Evolutionary conservation across 2,888 invertebrate species (phyloP), one percentile per base, ranked within the genome.

Genomic region (Phytoseiulus persimilis): DNA sequence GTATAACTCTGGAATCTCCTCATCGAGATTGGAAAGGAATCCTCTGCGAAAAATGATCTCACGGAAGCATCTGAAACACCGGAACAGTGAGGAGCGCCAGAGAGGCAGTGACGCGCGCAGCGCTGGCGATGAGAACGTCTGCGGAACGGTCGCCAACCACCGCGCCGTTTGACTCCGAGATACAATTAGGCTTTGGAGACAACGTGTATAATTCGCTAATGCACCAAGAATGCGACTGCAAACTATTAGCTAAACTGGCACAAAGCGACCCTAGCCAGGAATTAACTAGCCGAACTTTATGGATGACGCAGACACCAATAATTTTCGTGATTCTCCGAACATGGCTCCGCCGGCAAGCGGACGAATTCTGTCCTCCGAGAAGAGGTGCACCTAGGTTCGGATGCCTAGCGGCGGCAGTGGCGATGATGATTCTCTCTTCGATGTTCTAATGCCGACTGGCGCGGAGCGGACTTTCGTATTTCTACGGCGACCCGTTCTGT

Each of bases 281-380:
- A 65, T 65, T 65, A 65, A 65, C 23, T 65, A 28, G 65, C 65
- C 18, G 65, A 65, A 65, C 65, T 65, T 65, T 65, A 65, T 65
- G 65, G 65, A 65, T 65, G 65, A 65, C 65, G 65, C 65, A 65
- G 65, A 65, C 65, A 65, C 65, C 65, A 65, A 65, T 65, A 65
- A 65, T 65, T 65, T 65, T 65, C 65, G 65, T 28, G 18, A 65
- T 65, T 65, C 65, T 28, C 18, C 65, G 65, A 65, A 65, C 65
- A 23, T n/a, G n/a, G n/a, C n/a, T 1, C 65, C 23, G 28, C 65
- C 18, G 28, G 28, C 65, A 23, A n/a, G 65, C 2, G 23, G 65
- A 65, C 65, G 1, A 2, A 28, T 65, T 65, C 28, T 65, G 65
- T 65, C 65, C 65, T 65, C 65, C 65, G 65, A 65, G 65, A 65